Evolutionary conservation across 2,888 invertebrate genomes (phyloP).

Genomic region (Azorinus chamasolen): DNA sequence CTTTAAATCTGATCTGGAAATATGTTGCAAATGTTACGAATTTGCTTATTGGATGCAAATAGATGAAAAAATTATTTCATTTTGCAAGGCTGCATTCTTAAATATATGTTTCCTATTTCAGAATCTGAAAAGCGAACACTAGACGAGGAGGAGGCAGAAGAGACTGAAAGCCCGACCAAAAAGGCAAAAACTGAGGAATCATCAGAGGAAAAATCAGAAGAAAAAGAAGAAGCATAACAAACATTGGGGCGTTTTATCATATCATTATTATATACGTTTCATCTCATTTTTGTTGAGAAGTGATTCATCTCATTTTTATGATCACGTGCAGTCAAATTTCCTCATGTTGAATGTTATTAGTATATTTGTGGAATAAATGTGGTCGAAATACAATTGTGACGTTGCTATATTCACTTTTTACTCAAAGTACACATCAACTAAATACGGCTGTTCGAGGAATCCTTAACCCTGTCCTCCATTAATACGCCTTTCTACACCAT

Average conservation of each 20-base stretch:
- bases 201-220: conserved; percentile 43
- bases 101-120: too few species aligned
- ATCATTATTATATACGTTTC: conserved; percentile 28
- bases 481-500: too few species aligned
- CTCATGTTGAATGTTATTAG: conserved; percentile 61
- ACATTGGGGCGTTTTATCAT: conserved; percentile 30
- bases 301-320: conserved; percentile 55
- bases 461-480: too few species aligned
- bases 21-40: too few species aligned
- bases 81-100: too few species aligned
- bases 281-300: conserved; percentile 56
- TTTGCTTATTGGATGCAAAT: too few species aligned
- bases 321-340: conserved; percentile 62
- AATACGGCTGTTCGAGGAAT: too few species aligned
- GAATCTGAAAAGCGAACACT: conserved; percentile 57
- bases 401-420: not conserved
- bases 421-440: too few species aligned
- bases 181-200: conserved; percentile 72
- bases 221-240: conserved; percentile 28
- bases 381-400: conserved; percentile 26
- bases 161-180: conserved; percentile 76
- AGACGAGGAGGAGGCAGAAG: conserved; percentile 68
- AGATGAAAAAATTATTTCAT: too few species aligned
- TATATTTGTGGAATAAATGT: conserved; percentile 68
- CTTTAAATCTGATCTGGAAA: too few species aligned